Evolutionary conservation across 2,113 vertebrate genomes (phyloP).

Genomic region (Phodopus roborovskii): DNA sequence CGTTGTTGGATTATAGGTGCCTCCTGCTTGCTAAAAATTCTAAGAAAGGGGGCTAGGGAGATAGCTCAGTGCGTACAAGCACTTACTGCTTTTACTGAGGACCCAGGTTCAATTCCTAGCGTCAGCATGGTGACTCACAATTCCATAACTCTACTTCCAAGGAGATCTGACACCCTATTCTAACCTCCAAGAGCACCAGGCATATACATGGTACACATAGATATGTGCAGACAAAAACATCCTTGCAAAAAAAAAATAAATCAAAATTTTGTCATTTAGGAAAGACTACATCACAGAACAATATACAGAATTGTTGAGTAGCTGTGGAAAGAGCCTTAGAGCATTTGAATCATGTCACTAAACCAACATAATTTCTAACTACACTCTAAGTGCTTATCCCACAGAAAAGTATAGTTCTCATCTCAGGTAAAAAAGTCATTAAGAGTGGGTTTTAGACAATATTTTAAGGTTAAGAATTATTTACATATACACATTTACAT

Average conservation of each 20-base stretch:
- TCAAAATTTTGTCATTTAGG: background rate
- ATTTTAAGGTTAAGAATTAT: conserved; percentile 23
- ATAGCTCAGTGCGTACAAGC: background rate
- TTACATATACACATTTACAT: background rate
- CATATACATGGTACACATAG: background rate
- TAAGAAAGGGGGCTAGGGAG: background rate
- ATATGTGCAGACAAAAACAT: background rate
- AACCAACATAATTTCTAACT: background rate
- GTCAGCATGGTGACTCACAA: background rate
- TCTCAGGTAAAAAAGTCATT: background rate
- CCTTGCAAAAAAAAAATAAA: background rate
- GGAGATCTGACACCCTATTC: background rate
- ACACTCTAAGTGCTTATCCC: background rate
- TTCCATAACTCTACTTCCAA: background rate
- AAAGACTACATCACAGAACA: background rate
- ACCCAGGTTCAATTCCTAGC: background rate
- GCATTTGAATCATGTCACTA: background rate
- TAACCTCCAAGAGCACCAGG: background rate
- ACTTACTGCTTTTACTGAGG: background rate
- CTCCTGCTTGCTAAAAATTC: conserved; percentile 7
- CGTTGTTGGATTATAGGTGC: background rate
- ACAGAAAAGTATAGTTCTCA: background rate
- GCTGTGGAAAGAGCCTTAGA: background rate
- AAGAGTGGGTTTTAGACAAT: background rate
- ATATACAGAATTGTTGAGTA: background rate